These are phyloP conservation scores for Psammodynastes pulverulentus DNA, from an alignment of 2,113 vertebrate species.

Conservation along the genomic window DNA sequence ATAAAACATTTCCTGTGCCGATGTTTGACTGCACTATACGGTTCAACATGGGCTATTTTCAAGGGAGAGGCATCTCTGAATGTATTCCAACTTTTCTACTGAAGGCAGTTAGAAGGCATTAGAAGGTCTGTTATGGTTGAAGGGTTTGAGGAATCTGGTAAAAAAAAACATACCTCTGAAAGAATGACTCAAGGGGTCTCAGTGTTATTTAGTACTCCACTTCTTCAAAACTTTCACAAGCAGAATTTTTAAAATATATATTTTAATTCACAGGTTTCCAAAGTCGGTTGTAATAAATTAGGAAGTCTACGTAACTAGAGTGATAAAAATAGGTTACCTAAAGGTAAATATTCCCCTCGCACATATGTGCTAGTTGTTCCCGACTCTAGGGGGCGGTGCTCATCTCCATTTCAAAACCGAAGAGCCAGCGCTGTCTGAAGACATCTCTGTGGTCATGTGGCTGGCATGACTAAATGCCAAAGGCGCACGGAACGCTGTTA, in stretches of 20 bases:
- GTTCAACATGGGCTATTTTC: neutral
- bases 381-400: too few relatives aligned
- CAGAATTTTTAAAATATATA: constrained; percentile 39
- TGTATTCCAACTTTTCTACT: neutral
- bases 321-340: constrained; percentile 34
- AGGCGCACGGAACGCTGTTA: too few relatives aligned
- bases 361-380: too few relatives aligned
- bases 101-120: neutral
- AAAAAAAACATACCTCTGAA: neutral
- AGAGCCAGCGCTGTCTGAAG: too few relatives aligned
- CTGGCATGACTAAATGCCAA: too few relatives aligned
- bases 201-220: neutral
- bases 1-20: neutral
- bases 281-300: constrained; percentile 45
- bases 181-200: neutral
- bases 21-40: neutral
- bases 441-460: too few relatives aligned
- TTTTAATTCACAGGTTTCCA: constrained; percentile 52
- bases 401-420: too few relatives aligned
- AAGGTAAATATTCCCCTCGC: too few relatives aligned
- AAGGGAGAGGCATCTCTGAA: neutral
- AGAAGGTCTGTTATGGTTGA: neutral
- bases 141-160: neutral
- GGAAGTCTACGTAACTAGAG: constrained; percentile 14
- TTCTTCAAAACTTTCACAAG: constrained; percentile 22